Evolutionary conservation across 2,113 vertebrate genomes (phyloP), one percentile per base, ranked within the genome.

Genomic region (Pteropus alecto): DNA sequence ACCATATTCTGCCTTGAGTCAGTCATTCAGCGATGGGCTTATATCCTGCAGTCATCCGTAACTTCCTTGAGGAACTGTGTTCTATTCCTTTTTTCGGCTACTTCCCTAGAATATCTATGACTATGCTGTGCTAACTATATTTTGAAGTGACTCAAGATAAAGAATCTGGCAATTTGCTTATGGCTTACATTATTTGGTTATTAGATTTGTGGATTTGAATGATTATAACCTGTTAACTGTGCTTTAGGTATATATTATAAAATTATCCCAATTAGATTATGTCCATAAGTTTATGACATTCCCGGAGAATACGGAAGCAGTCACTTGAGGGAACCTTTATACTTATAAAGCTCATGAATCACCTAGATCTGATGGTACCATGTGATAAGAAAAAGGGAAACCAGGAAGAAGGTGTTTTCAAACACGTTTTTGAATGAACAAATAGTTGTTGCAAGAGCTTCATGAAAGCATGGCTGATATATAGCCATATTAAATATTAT

Each of bases 361-460:
- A 81, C 41, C 54, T 61, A n/a, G 90, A 26, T 61, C 84, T 73
- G 6, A 56, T 78, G 61, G 54, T 77, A 13, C 54, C 56, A 7
- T 65, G 61, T 96, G 76, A 77, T 2, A 56, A 63, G 70, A 94
- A 85, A 71, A 11, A 87, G 33, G 58, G 38, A 84, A 84, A 61
- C 8, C 18, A 94, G 41, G 24, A 81, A 21, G 5, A 77, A 15
- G 46, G 38, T 74, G 13, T 94, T 89, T 78, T 70, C 56, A 86
- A 93, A 84, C 46, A 85, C 35, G 43, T 46, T 68, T 79, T 77
- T 78, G 71, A 93, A 93, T 85, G 85, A 83, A 87, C n/a, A 96
- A 79, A 90, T 76, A 85, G 46, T 74, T 88, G 76, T 56, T 81
- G 2, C 16, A 85, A 92, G 54, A 68, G 61, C 24, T 87, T 94